Percentiles rank a stretch among this genome's conserved stretches.
phyloP scores from a whole-genome alignment of 2,888 invertebrate genomes.

The Caenorhabditis auriculariae region DNA sequence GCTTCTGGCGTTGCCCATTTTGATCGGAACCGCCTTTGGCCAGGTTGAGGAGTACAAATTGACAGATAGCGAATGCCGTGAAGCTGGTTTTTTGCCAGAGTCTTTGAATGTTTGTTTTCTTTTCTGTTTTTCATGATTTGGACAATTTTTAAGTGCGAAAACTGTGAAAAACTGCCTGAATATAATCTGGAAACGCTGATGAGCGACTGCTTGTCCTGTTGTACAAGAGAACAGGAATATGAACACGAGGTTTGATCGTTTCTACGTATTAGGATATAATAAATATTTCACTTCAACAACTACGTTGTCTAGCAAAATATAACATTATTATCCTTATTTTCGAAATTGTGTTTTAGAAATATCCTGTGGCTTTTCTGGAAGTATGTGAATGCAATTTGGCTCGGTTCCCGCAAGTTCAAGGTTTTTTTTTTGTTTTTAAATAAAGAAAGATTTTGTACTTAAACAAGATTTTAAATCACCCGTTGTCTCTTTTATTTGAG shows the following conservation, averaged over 20 bases:
- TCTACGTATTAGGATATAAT: neutral
- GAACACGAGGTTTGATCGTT: conserved; percentile 44
- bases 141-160: conserved; percentile 26
- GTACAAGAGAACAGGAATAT: conserved; percentile 50
- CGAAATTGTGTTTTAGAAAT: conserved; percentile 69
- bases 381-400: conserved; percentile 98
- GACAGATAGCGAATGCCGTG: conserved; percentile 46
- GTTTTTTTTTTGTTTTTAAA: conserved; percentile 8
- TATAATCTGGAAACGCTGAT: conserved; percentile 51
- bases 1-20: neutral
- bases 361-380: conserved; percentile 87
- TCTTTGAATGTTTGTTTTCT: conserved; percentile 38
- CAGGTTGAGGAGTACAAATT: conserved; percentile 33
- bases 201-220: conserved; percentile 55
- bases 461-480: conserved; percentile 2
- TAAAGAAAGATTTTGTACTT: neutral
- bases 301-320: neutral
- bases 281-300: neutral
- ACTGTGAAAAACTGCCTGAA: conserved; percentile 44
- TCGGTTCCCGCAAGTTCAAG: conserved; percentile 67
- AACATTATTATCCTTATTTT: neutral
- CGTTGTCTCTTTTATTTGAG: too few species aligned
- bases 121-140: neutral
- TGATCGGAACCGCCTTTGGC: neutral
- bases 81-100: conserved; percentile 48